Base-by-base conservation (phyloP, 2,888 invertebrate genomes). In the Eupithecia insigniata region DNA sequence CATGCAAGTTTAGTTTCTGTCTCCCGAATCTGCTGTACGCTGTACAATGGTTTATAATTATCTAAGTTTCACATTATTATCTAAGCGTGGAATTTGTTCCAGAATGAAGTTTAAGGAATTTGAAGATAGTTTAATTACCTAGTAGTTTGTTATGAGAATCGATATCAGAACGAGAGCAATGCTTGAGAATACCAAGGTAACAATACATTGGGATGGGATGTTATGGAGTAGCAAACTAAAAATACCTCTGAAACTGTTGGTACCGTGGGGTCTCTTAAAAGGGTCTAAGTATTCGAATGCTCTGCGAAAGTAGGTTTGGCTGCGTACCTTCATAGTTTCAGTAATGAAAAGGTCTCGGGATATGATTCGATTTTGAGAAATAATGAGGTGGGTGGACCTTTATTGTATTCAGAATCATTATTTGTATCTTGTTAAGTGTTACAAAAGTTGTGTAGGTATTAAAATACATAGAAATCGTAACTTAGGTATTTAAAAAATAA, bases 191-290 rank as follows among this genome's bases (percentile, higher is more conserved):
- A 55, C 28, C 26, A 36, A 51, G 46, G 43, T 69, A 68, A 61
- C 58, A 51, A 18, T 18, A 66, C 73, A 73, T 69, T 69, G 75
- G 77, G 75, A 71, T 69, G 75, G 77, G 75, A 71, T 70, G 76
- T 76, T 78, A 82, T 80, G 74, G 79, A 77, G 71, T 75, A 78
- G 81, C 83, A 85, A 85, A 86, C 85, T 87, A 87, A 85, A 51
- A 88, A 88, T 87, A 85, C 85, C 85, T 82, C 69, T 60, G 79
- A 81, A 82, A 87, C 87, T 85, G 82, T 79, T 46, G 79, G 78
- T 82, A 84, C 79, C 80, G 26, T 34, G 65, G 73, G 60, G 65
- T 65, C 64, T 16, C 80, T 77, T 76, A 79, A 80, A 85, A 84
- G 80, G 82, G 81, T 81, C 71, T 72, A 64, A 36, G 36, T 64